Evolutionary conservation across 2,888 invertebrate genomes (phyloP).

Genomic region (Alcis repandata): DNA sequence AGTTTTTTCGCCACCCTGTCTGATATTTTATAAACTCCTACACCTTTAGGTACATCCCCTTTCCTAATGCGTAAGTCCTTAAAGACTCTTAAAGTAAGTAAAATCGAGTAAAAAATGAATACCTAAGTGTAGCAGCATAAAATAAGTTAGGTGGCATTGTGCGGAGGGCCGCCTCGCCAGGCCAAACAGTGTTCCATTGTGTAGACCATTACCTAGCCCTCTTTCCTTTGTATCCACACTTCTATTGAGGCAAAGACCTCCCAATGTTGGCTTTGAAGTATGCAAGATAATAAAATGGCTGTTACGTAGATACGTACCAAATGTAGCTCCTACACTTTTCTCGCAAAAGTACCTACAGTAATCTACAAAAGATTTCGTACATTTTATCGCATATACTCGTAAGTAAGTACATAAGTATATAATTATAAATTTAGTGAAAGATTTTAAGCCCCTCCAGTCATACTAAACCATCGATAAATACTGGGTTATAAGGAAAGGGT

Average conservation of each 20-base stretch:
- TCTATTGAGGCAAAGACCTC: constrained; percentile 82
- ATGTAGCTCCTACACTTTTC: background rate
- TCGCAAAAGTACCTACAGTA: background rate
- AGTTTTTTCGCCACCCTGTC: no score
- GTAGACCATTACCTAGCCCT: constrained; percentile 85
- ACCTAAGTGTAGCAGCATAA: constrained; percentile 68
- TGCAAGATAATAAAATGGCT: constrained; percentile 63
- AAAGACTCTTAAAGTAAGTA: no score
- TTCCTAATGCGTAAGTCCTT: no score
- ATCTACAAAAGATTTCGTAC: background rate
- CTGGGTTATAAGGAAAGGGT: no score
- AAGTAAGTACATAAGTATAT: no score
- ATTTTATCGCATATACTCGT: no score
- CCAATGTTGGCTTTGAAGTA: constrained; percentile 83
- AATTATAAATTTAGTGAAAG: no score
- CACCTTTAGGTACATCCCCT: no score
- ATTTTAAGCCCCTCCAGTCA: no score
- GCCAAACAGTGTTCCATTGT: constrained; percentile 85
- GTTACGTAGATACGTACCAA: background rate
- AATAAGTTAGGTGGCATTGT: constrained; percentile 82
- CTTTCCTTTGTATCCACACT: constrained; percentile 84
- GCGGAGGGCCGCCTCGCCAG: constrained; percentile 74
- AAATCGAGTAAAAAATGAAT: constrained; percentile 72
- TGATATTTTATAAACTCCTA: no score
- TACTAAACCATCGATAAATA: no score